phyloP scores from a whole-genome alignment of 2,888 invertebrate genomes.

The Torymus auratus region DNA sequence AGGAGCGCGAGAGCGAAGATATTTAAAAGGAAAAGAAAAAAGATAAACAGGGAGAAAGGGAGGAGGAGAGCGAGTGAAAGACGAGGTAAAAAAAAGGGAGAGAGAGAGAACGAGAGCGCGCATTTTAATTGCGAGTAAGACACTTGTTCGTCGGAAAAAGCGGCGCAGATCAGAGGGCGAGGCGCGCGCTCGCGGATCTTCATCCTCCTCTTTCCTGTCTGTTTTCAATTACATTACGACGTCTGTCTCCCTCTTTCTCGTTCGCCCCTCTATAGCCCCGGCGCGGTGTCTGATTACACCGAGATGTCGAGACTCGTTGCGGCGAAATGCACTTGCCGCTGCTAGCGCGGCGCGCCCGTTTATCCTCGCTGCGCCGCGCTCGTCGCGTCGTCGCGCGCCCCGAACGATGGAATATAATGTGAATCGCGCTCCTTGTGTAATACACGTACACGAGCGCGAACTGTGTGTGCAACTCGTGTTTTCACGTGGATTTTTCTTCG shows the following conservation, averaged over 20 bases:
- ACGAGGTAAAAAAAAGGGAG: background rate
- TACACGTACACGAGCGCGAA: background rate
- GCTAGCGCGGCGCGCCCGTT: constrained; percentile 12
- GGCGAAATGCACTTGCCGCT: constrained; percentile 69
- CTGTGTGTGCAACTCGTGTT: too few relatives aligned
- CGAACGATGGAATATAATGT: constrained; percentile 64
- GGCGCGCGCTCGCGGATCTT: constrained; percentile 61
- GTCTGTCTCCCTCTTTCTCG: constrained; percentile 3
- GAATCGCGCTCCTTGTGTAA: constrained; percentile 45
- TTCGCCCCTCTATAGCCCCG: too few relatives aligned
- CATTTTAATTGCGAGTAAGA: constrained; percentile 56
- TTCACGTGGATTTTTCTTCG: too few relatives aligned
- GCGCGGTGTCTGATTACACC: constrained; percentile 76
- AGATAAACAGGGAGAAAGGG: constrained; percentile 6
- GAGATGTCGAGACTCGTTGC: constrained; percentile 73
- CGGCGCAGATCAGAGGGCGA: constrained; percentile 70
- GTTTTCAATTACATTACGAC: constrained; percentile 72
- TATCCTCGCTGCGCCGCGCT: constrained; percentile 39
- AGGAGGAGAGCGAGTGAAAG: background rate
- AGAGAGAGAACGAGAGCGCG: background rate
- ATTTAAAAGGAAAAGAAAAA: background rate
- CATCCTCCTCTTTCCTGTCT: constrained; percentile 41
- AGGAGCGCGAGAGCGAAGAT: background rate
- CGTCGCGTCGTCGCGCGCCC: constrained; percentile 58
- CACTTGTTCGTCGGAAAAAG: constrained; percentile 47